phyloP scores from a whole-genome alignment of 2,888 invertebrate genomes.

The Agrochola circellaris region DNA sequence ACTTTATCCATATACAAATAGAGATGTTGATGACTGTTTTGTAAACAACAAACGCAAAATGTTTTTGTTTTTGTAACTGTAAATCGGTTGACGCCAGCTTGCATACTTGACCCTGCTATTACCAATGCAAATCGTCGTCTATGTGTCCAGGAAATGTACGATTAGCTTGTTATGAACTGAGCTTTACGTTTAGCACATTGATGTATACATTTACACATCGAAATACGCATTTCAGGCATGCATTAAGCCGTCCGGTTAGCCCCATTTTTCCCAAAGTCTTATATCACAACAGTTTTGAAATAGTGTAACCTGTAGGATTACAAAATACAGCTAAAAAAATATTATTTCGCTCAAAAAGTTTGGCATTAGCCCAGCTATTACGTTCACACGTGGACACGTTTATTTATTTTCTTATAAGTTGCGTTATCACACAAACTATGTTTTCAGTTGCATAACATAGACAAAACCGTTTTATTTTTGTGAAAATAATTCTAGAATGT shows the following conservation, averaged over 20 bases:
- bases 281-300: constrained; percentile 8
- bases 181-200: neutral
- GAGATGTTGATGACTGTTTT: constrained; percentile 15
- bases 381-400: constrained; percentile 52
- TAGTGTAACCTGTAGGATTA: constrained; percentile 19
- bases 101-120: constrained; percentile 75
- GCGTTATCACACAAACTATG: constrained; percentile 33
- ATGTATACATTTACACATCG: too few relatives aligned
- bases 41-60: constrained; percentile 41
- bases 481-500: constrained; percentile 2
- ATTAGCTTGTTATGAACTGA: constrained; percentile 17
- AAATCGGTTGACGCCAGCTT: constrained; percentile 63
- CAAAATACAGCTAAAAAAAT: constrained; percentile 31
- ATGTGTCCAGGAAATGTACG: constrained; percentile 39
- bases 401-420: constrained; percentile 70
- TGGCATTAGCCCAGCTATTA: constrained; percentile 72
- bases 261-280: too few relatives aligned
- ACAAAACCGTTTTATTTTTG: constrained; percentile 7
- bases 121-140: constrained; percentile 67
- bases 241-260: too few relatives aligned
- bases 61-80: constrained; percentile 62
- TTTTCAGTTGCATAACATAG: constrained; percentile 24
- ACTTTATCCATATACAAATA: constrained; percentile 44
- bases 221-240: too few relatives aligned
- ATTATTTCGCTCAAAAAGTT: constrained; percentile 59